Base-by-base conservation (phyloP, 2,797 vertebrate species). In the Mus minutoides region DNA sequence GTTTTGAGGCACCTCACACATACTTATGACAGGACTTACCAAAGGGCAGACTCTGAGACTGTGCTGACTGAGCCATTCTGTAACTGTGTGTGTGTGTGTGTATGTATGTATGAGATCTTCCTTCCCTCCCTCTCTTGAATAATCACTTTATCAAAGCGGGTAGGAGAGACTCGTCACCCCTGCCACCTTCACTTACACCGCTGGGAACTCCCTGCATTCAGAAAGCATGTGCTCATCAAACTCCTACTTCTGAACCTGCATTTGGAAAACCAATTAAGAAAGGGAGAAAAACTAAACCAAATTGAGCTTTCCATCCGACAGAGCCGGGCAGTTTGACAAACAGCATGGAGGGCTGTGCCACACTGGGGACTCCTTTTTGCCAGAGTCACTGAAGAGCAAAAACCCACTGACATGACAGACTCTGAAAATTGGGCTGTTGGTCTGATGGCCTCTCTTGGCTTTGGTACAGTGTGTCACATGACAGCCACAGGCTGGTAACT, bases 301-400 rank as follows among this genome's bases (percentile, higher is more conserved):
- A 52, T 43, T 90, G 52, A 94, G 88, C 64, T 94, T 95, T 82
- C 91, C 90, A 93, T 96, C n/a, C 76, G 71, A 94, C 26, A 92
- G 89, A 90, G 83, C 60, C 46, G 80, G 86, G 64, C 24, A 92
- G 49, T 78, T 79, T 89, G 62, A 21, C n/a, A 88, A 88, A 88
- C 26, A n/a, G 75, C 73, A 84, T 2, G 9, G 34, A 64, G 29
- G 52, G 34, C 5, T 54, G 19, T 69, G 19, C 64, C 37, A 3
- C 2, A 40, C 1, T 1, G 9, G 75, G 78, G 56, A n/a, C 11
- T 77, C 26, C 10, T 22, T 40, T 85, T 90, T 49, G 69, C 6
- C 14, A 62, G 84, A 78, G 34, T 21, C 49, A 52, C n/a, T 40
- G 46, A 34, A 34, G 10, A 96, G 49, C 9, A 43, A 46, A 85